phyloP scores from a whole-genome alignment of 2,888 invertebrate species.

The Ormyrus thymus region DNA sequence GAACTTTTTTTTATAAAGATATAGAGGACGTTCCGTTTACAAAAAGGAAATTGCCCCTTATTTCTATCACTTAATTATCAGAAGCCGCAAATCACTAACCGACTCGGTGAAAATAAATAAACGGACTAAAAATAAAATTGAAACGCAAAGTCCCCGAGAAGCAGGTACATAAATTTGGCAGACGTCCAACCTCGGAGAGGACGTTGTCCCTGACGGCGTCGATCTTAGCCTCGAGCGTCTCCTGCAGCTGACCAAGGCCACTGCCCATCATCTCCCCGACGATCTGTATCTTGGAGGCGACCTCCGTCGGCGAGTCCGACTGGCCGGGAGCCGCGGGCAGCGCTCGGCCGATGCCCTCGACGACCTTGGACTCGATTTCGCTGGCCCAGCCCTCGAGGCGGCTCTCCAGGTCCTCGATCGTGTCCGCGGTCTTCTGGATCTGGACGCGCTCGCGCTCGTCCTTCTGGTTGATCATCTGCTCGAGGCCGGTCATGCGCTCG shows the following conservation, averaged over 20 bases:
- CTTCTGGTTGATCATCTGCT: constrained; percentile 84
- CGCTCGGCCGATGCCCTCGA: constrained; percentile 68
- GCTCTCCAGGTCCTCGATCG: constrained; percentile 76
- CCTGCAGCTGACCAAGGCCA: constrained; percentile 17
- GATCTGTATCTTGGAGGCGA: not conserved
- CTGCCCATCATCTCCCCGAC: constrained; percentile 56
- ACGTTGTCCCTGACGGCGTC: constrained; percentile 26
- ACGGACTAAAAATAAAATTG: no score
- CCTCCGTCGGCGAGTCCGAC: not conserved
- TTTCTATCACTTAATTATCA: no score
- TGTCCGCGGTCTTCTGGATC: constrained; percentile 80
- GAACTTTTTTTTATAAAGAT: no score
- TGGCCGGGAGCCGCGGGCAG: not conserved
- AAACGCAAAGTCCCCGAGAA: not conserved
- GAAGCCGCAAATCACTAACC: no score
- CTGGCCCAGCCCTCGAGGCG: constrained; percentile 75
- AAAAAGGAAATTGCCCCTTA: no score
- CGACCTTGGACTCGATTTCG: constrained; percentile 74
- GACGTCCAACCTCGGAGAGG: constrained; percentile 27
- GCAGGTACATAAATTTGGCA: not conserved
- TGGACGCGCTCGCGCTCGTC: constrained; percentile 82
- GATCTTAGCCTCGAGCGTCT: not conserved
- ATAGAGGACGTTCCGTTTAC: no score
- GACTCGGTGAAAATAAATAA: no score
- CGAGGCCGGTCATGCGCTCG: constrained; percentile 85